A percentile compares a stretch with the other conserved stretches of the same genome.
Conservation (phyloP, 2,888 invertebrate species). For the Leptarthrus brevirostris region DNA sequence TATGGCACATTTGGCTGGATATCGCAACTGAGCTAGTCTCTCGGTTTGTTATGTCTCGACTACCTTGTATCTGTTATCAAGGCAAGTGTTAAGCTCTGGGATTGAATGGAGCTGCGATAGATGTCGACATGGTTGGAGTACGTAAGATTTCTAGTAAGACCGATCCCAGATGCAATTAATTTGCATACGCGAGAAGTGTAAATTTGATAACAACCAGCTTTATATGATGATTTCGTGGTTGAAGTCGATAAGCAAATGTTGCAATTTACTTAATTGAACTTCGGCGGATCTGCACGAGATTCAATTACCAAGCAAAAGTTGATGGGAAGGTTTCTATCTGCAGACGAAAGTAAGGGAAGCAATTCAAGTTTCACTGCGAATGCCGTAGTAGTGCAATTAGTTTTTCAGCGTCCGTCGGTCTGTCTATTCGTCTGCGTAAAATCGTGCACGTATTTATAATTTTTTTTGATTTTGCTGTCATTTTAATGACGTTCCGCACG, state of each 20-base stretch:
- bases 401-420: too few relatives aligned
- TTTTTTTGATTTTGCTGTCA: too few relatives aligned
- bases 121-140: not conserved
- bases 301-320: not conserved
- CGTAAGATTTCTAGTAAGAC: not conserved
- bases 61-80: not conserved
- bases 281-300: not conserved
- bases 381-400: too few relatives aligned
- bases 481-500: too few relatives aligned
- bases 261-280: slow-evolving; percentile 42
- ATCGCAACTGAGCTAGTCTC: not conserved
- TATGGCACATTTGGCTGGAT: not conserved
- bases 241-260: slow-evolving; percentile 26
- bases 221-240: not conserved
- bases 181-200: slow-evolving; percentile 51
- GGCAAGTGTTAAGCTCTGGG: not conserved
- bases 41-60: not conserved
- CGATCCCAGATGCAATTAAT: slow-evolving; percentile 43
- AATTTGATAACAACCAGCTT: slow-evolving; percentile 52
- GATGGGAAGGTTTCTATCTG: too few relatives aligned
- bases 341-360: too few relatives aligned
- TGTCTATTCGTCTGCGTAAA: too few relatives aligned
- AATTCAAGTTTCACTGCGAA: too few relatives aligned
- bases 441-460: too few relatives aligned
- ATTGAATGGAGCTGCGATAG: not conserved